Evolutionary conservation across 1,140 invertebrate species (phyloP).

Genomic region (Chrysopa pallens): DNA sequence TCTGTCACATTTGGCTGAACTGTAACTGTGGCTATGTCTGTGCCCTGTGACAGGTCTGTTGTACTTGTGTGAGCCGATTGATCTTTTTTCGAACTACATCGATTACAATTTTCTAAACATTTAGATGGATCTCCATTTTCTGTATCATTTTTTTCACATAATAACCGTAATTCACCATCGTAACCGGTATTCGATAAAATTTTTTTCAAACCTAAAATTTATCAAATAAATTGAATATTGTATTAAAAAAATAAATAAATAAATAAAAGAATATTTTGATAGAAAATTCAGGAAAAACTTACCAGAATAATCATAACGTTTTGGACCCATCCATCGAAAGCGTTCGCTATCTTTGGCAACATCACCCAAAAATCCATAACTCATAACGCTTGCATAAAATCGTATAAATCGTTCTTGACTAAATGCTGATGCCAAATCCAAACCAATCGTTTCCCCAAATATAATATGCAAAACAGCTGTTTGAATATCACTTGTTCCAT

Average conservation of each 20-base stretch:
- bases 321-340: slow-evolving; percentile 78
- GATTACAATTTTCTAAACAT: slow-evolving; percentile 3
- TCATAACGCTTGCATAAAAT: slow-evolving; percentile 63
- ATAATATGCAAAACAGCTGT: slow-evolving; percentile 72
- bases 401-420: slow-evolving; percentile 41
- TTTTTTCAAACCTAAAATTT: slow-evolving; percentile 44
- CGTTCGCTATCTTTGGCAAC: slow-evolving; percentile 66
- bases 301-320: slow-evolving; percentile 69
- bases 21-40: neutral
- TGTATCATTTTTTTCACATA: slow-evolving; percentile 13
- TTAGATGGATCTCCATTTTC: slow-evolving; percentile 14
- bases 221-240: no score
- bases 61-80: no score
- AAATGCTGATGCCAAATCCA: slow-evolving; percentile 67
- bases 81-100: neutral
- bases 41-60: no score
- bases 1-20: slow-evolving; percentile 7
- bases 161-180: slow-evolving; percentile 44
- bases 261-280: no score
- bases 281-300: no score
- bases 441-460: slow-evolving; percentile 48
- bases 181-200: slow-evolving; percentile 51
- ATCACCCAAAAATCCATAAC: slow-evolving; percentile 81
- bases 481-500: slow-evolving; percentile 65
- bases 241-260: no score